Base-by-base conservation (phyloP, 2,797 vertebrate species). In the Cottoperca gobio region DNA sequence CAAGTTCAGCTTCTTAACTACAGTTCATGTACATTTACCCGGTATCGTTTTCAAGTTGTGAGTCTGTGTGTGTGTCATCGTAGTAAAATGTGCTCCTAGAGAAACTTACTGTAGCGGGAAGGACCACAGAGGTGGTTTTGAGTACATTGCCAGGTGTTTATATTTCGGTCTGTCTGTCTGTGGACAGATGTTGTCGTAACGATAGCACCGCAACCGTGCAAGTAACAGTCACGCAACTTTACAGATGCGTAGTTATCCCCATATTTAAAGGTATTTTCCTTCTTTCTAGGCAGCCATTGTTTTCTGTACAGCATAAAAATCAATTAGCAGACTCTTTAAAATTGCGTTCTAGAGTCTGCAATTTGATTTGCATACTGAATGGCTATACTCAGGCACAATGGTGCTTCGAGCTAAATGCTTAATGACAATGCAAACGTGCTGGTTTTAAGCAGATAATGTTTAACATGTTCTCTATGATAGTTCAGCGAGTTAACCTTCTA, bases 1-100 rank as follows among this genome's bases (percentile, higher is more conserved):
- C 57, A 59, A 37, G 55, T 61, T 63, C 10, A 71, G 13, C 21
- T 21, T 40, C 23, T 58, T 8, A 54, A 50, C 54, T 60, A 60
- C 59, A 80, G 9, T 43, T 80, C 23, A 61, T 33, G 43, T 24
- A 46, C 24, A 70, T 49, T 48, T 21, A 33, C 33, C 31, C n/a
- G n/a, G n/a, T n/a, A n/a, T n/a, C n/a, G n/a, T n/a, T n/a, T n/a
- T n/a, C n/a, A n/a, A n/a, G n/a, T n/a, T n/a, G n/a, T n/a, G n/a
- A n/a, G n/a, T n/a, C n/a, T n/a, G n/a, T n/a, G n/a, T n/a, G n/a
- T n/a, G n/a, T n/a, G n/a, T n/a, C n/a, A n/a, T n/a, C n/a, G n/a
- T n/a, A n/a, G n/a, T n/a, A n/a, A n/a, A n/a, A n/a, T n/a, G n/a
- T n/a, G n/a, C n/a, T n/a, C n/a, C n/a, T n/a, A n/a, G n/a, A n/a